Evolutionary conservation across 1,140 invertebrate genomes (phyloP).

Genomic region (Drosophila pseudoobscura): DNA sequence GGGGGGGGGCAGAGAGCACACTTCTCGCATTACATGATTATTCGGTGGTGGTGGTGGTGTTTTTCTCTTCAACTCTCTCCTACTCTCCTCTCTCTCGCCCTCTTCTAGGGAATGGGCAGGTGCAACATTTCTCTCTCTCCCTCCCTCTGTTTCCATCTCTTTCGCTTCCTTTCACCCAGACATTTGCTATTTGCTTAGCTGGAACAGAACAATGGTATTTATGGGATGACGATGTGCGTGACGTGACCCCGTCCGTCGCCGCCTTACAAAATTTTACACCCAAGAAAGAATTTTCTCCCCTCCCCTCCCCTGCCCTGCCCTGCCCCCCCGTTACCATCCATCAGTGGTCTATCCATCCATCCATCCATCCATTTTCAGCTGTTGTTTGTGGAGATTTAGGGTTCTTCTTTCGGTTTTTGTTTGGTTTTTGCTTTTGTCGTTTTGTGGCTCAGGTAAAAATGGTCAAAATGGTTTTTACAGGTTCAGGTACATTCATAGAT

Average conservation of each 20-base stretch:
- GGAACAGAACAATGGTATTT: conserved; percentile 37
- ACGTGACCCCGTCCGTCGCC: conserved; percentile 57
- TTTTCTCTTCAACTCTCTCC: conserved; percentile 16
- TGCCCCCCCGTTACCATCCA: conserved; percentile 11
- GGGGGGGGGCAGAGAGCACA: background rate
- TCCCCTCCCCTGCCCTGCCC: conserved; percentile 2
- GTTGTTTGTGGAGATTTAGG: conserved; percentile 39
- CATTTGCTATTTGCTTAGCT: conserved; percentile 67
- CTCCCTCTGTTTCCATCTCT: conserved; percentile 31
- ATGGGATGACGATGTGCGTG: conserved; percentile 52
- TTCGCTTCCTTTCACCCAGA: conserved; percentile 38
- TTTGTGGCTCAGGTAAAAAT: conserved; percentile 27
- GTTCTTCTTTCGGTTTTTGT: conserved; percentile 37
- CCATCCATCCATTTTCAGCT: conserved; percentile 34
- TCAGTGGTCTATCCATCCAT: conserved; percentile 8
- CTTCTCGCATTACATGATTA: conserved; percentile 35
- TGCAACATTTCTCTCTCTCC: conserved; percentile 47
- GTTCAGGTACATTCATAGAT: conserved; percentile 22
- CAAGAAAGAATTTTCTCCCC: conserved; percentile 42
- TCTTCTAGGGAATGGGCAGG: conserved; percentile 42
- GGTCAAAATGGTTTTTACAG: conserved; percentile 37
- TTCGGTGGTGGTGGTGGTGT: background rate
- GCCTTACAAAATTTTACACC: conserved; percentile 64
- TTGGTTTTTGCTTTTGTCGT: conserved; percentile 51
- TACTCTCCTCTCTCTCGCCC: too few relatives aligned